Base-by-base conservation (phyloP, 1,140 invertebrate species). In the Bombus waltoni region DNA sequence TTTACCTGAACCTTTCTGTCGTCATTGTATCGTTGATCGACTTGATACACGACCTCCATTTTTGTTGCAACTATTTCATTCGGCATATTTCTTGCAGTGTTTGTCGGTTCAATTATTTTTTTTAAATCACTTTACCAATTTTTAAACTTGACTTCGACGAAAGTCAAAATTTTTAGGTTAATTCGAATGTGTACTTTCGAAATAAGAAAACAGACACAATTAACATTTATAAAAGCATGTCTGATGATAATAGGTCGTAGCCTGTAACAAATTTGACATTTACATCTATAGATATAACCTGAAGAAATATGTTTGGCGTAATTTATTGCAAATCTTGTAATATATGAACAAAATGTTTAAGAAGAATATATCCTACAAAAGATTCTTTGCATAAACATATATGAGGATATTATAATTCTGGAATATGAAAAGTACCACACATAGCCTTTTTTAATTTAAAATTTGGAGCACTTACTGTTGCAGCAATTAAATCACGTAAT, bases 61-160 rank as follows among this genome's bases (percentile, higher is more conserved):
- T 85, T 85, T 85, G 83, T 85, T 85, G 68, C 77, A 85, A 80
- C 76, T 85, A 80, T 80, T 80, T 62, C 68, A 59, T 85, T 77
- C 68, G 77, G 83, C 77, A 71, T 85, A 85, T 85, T 85, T 85
- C 53, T 73, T 28, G 42, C 40, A 79, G 66, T 72, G 59, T 79
- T 80, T n/a, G 68, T 73, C 11, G 40, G 3, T 80, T 73, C 32
- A 32, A 73, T n/a, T 47, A 65, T 71, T 57, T 72, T 72, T 80
- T 59, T n/a, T 4, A 35, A 3, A 84, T 80, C 53, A 5, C 59
- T 80, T 72, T 53, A 10, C 42, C 22, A 53, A 47, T 62, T 80
- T 62, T 40, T 28, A 15, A 53, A 35, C 32, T 18, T 32, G 28
- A 47, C 72, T 57, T 62, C 15, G 44, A 2, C 57, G 28, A 53